Conservation (phyloP, 2,888 invertebrate genomes). For the Nomada goodeniana region DNA sequence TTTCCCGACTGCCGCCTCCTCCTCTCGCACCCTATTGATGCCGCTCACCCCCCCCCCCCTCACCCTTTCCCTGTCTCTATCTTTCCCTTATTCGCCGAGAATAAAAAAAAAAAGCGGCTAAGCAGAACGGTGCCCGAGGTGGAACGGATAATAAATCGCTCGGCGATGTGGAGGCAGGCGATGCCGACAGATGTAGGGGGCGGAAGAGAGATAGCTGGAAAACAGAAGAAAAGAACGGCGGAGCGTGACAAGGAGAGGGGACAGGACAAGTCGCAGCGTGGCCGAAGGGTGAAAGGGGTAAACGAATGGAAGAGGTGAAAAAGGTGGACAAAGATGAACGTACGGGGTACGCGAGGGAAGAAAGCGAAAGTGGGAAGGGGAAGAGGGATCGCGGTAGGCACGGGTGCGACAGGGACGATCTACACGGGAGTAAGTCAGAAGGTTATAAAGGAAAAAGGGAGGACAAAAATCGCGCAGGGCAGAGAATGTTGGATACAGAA, state of each 20-base stretch:
- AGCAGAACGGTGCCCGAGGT: conserved; percentile 70
- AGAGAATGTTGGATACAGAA: conserved; percentile 5
- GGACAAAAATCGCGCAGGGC: conserved; percentile 17
- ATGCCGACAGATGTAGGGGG: conserved; percentile 63
- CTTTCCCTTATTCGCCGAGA: conserved; percentile 15
- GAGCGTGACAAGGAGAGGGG: conserved; percentile 47
- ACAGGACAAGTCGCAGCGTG: neutral
- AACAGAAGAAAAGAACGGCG: conserved; percentile 50
- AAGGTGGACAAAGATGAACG: neutral
- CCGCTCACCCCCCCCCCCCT: neutral
- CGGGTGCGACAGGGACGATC: conserved; percentile 19
- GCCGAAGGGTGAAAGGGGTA: neutral
- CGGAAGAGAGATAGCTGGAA: conserved; percentile 46
- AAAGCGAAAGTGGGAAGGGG: conserved; percentile 2
- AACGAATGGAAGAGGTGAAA: neutral
- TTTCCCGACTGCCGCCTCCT: conserved; percentile 23
- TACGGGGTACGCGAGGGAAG: neutral
- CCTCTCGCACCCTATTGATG: conserved; percentile 2
- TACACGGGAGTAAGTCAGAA: conserved; percentile 23
- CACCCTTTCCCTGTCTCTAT: no score
- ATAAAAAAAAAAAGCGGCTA: conserved; percentile 73
- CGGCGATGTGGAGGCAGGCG: conserved; percentile 67
- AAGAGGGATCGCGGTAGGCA: conserved; percentile 13
- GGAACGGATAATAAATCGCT: conserved; percentile 72
- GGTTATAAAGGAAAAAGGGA: neutral